Evolutionary conservation across 2,888 invertebrate genomes (phyloP), one percentile per base, ranked within the genome.

Genomic region (Julus scanicus): DNA sequence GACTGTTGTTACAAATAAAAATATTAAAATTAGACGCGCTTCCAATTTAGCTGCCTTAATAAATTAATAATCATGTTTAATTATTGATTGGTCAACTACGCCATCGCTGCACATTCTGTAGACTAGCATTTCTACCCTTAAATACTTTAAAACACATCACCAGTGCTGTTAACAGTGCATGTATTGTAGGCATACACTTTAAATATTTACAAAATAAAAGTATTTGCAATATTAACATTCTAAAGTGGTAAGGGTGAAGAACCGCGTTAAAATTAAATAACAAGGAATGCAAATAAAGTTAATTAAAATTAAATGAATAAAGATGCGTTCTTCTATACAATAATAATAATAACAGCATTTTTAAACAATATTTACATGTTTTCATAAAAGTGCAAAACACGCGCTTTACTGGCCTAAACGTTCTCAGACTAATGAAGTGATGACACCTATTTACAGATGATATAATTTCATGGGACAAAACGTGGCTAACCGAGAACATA

Each of bases 111-210:
- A 80, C 80, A 80, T 80, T 37, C 80, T 80, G 37, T 80, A 37
- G 80, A 80, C 80, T 80, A 80, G 80, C 80, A 80, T 80, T 80
- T 80, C 80, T 80, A 80, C 80, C 80, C 80, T 80, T 80, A 80
- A 37, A 80, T 80, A 80, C 37, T 80, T 80, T 80, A 37, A 37
- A 80, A 80, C 29, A 80, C 80, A 37, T 37, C 80, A 80, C 80
- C 80, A 37, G 80, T 80, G 80, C 80, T 80, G 80, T 80, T 80
- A 80, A 80, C 15, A 37, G 80, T 80, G 80, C 29, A 80, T 3
- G 29, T 80, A 11, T 80, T 37, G 6, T 37, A 13, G 37, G 80
- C 37, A 37, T 80, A 29, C 80, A 29, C 80, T 80, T 80, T 13
- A 2, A 37, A 80, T 80, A 80, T 80, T 29, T 80, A 80, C 80